Conservation (phyloP, 2,888 invertebrate genomes). For the Vannuccia rotundouncinata region DNA sequence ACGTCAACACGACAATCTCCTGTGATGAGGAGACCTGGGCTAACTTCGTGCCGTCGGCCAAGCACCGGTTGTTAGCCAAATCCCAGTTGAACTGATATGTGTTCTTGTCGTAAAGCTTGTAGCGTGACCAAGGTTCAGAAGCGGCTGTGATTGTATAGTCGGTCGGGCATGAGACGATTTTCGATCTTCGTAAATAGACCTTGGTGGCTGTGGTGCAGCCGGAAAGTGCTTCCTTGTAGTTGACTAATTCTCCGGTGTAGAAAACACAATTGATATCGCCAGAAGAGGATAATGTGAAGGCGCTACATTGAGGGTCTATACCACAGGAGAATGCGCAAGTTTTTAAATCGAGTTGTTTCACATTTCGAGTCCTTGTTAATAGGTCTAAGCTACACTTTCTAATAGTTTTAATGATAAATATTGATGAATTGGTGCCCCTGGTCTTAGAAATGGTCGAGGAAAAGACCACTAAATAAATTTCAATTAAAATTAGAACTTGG, state of each 20-base stretch:
- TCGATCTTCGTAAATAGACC: neutral
- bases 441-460: too few species aligned
- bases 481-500: too few species aligned
- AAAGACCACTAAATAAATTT: too few species aligned
- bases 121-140: neutral
- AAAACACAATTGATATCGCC: neutral
- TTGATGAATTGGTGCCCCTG: too few species aligned
- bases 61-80: neutral
- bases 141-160: neutral
- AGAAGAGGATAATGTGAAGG: neutral
- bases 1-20: neutral
- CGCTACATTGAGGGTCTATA: neutral
- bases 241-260: neutral
- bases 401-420: neutral
- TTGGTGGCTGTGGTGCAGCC: neutral
- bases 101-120: neutral
- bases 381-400: neutral
- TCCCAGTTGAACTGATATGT: neutral
- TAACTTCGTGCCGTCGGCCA: neutral
- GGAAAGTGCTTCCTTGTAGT: constrained; percentile 2
- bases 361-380: neutral
- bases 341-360: neutral
- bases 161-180: neutral
- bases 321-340: neutral
- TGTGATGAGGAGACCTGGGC: neutral